A percentile compares a stretch with the other conserved stretches of the same genome.
Conservation (phyloP, 2,113 vertebrate genomes). For the Dipodomys ordii region DNA sequence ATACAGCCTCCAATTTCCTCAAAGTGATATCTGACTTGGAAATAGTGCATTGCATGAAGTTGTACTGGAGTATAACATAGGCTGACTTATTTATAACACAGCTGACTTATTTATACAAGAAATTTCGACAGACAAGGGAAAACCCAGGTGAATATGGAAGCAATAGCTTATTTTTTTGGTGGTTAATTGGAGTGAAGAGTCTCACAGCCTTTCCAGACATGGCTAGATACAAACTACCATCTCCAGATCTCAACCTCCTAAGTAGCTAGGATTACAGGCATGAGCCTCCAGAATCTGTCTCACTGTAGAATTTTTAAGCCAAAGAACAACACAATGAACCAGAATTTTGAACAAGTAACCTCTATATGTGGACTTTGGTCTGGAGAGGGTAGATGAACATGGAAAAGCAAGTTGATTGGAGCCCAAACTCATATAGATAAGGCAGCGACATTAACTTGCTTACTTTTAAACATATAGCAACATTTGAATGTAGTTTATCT, state of each 20-base stretch:
- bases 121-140: not conserved
- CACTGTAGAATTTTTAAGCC: not conserved
- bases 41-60: no score
- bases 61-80: no score
- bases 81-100: no score
- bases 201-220: no score
- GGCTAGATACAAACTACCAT: no score
- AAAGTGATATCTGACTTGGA: not conserved
- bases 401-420: not conserved
- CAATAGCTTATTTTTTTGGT: not conserved
- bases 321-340: not conserved
- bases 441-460: slow-evolving; percentile 58
- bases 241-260: no score
- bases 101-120: no score
- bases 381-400: not conserved
- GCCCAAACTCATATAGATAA: not conserved
- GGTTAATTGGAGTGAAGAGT: no score
- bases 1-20: not conserved
- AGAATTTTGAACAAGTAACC: not conserved
- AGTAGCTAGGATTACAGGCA: not conserved
- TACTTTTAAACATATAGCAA: slow-evolving; percentile 64
- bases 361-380: not conserved
- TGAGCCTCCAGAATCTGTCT: not conserved
- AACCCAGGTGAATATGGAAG: not conserved
- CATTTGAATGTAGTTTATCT: slow-evolving; percentile 75